These are phyloP conservation scores for Blastomussa wellsi DNA, from an alignment of 92 coral and sea anemone species.

Conservation along the genomic window DNA sequence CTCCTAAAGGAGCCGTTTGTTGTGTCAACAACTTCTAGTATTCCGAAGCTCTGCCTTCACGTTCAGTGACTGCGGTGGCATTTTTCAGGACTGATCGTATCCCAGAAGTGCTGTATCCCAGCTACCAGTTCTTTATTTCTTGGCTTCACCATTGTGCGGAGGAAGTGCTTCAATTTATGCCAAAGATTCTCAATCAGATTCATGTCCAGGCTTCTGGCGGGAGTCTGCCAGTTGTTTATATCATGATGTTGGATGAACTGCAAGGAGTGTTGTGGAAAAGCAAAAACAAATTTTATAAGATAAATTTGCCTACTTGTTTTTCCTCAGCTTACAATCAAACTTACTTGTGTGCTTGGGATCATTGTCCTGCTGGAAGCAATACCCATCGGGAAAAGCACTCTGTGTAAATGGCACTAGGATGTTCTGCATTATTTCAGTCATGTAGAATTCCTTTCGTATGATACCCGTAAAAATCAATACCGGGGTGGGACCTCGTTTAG, in stretches of 20 bases:
- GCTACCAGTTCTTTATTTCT: slow-evolving; percentile 37
- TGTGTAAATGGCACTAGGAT: slow-evolving; percentile 10
- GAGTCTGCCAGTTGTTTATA: background rate
- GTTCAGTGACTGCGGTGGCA: slow-evolving; percentile 5
- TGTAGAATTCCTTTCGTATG: slow-evolving; percentile 33
- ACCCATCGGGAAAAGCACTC: slow-evolving; percentile 24
- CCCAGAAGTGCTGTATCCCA: slow-evolving; percentile 39
- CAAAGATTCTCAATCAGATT: slow-evolving; percentile 46
- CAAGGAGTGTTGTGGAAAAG: background rate
- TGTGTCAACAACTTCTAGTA: background rate
- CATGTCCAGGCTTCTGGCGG: slow-evolving; percentile 35
- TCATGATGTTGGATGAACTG: background rate
- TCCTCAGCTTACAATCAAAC: background rate
- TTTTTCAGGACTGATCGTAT: slow-evolving; percentile 24
- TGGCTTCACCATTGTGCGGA: slow-evolving; percentile 27
- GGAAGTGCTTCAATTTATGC: slow-evolving; percentile 44
- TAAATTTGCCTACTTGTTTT: background rate
- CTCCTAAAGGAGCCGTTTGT: slow-evolving; percentile 22
- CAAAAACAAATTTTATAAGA: background rate
- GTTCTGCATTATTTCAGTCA: background rate
- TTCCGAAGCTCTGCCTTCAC: slow-evolving; percentile 24
- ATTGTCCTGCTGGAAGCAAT: slow-evolving; percentile 30
- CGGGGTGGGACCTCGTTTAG: slow-evolving; percentile 47
- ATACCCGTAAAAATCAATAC: slow-evolving; percentile 37
- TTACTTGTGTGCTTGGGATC: background rate